Percentiles rank a stretch among this genome's conserved stretches.
Evolutionary conservation across 2,888 invertebrate species (phyloP).

Genomic region (Linyphia triangularis): DNA sequence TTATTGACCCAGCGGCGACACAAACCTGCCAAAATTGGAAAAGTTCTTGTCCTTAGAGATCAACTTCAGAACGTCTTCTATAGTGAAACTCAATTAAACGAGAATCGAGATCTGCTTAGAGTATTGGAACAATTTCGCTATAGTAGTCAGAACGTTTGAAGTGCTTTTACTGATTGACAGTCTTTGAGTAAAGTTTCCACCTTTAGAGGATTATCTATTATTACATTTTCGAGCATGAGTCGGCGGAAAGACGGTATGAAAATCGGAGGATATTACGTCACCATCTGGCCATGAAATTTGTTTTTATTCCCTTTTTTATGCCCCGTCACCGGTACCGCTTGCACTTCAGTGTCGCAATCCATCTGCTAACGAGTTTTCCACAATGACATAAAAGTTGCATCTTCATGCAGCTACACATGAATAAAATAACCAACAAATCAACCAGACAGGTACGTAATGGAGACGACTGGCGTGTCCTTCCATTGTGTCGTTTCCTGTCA

Average conservation of each 20-base stretch:
- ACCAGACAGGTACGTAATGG: not conserved
- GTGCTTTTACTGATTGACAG: not conserved
- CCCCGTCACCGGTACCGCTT: slow-evolving; percentile 43
- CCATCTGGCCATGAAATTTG: slow-evolving; percentile 48
- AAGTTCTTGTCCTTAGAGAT: no score
- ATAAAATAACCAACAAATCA: slow-evolving; percentile 63
- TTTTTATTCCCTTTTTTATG: slow-evolving; percentile 28
- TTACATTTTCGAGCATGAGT: not conserved
- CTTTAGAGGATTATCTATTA: not conserved
- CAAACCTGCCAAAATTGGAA: no score
- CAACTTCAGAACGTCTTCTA: no score
- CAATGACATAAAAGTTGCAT: slow-evolving; percentile 35
- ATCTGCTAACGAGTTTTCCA: slow-evolving; percentile 52
- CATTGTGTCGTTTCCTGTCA: slow-evolving; percentile 38
- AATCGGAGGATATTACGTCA: slow-evolving; percentile 26
- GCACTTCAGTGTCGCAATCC: slow-evolving; percentile 49
- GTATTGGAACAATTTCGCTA: no score
- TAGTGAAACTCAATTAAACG: no score
- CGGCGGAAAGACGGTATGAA: not conserved
- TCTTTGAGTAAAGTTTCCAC: not conserved
- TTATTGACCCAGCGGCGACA: not conserved
- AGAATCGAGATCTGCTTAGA: no score
- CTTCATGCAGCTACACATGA: slow-evolving; percentile 38
- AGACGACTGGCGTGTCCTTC: slow-evolving; percentile 25
- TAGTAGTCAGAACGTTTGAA: no score